Evolutionary conservation across 2,888 invertebrate species (phyloP).

Genomic region (Pristionchus exspectatus): DNA sequence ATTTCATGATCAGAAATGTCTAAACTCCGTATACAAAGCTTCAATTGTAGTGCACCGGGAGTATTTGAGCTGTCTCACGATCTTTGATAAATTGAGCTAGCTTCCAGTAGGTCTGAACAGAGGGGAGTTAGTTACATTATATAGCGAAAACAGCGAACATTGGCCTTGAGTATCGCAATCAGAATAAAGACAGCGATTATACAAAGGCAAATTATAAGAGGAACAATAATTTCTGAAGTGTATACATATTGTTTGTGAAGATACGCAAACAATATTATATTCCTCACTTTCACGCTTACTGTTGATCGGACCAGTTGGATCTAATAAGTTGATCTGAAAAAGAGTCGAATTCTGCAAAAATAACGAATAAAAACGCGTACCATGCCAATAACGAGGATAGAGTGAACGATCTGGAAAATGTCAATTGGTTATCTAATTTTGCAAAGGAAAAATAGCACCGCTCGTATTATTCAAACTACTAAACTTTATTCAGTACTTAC

Average conservation of each 20-base stretch:
- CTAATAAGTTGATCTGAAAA: not conserved
- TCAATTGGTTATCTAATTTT: not conserved
- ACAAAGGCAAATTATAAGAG: not conserved
- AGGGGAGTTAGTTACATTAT: too few species aligned
- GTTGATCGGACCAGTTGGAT: not conserved
- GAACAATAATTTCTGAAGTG: not conserved
- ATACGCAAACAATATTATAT: not conserved
- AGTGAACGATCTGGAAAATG: not conserved
- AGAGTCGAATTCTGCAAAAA: not conserved
- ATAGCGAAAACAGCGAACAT: not conserved
- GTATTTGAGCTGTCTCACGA: not conserved
- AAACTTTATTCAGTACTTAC: not conserved
- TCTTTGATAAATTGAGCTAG: not conserved
- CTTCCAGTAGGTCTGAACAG: not conserved
- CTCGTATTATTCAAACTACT: too few species aligned
- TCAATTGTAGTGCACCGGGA: not conserved
- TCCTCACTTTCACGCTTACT: not conserved
- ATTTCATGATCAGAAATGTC: too few species aligned
- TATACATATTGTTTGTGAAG: too few species aligned
- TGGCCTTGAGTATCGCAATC: not conserved
- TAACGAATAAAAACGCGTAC: not conserved
- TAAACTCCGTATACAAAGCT: too few species aligned
- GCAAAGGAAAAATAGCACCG: too few species aligned
- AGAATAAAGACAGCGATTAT: not conserved
- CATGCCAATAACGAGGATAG: not conserved